Base-by-base conservation (phyloP, 2,888 invertebrate species). In the Plusia festucae region DNA sequence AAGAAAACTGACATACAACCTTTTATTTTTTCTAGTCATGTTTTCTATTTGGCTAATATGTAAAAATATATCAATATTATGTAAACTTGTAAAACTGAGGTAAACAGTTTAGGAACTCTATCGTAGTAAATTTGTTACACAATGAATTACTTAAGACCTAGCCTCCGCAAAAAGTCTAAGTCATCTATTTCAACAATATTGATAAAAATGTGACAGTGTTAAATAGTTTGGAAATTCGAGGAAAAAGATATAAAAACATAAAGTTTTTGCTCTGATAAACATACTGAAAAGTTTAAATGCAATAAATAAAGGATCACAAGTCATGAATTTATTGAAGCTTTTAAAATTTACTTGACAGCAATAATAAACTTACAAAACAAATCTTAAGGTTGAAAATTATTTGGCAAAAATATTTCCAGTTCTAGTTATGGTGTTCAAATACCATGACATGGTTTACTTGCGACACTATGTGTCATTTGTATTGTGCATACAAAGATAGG, bases 381-480 rank as follows among this genome's bases (percentile, higher is more conserved):
- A 0, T 0, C 2, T 34, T 68, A 70, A 46, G 18, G 60, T 27
- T 44, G 11, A 73, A 69, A 75, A 58, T 68, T 27, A 51, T 0
- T 24, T 55, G 30, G 6, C 16, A 24, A 5, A 9, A 51, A 53
- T 30, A 24, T 40, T 61, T 52, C 62, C 76, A 81, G 81, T 81
- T 75, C 85, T 84, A 76, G 79, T 83, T 77, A 75, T 80, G 78
- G 77, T 81, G 83, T 68, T 69, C 79, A 83, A 55, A 7, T 79
- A 83, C 82, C 83, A 81, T 85, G 76, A 80, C 82, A 81, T 84
- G 78, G 74, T 74, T 82, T 79, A 74, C 79, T 86, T 81, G 66
- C 81, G 44, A 68, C 81, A 81, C 57, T 40, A 20, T 58, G 40
- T 66, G 75, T 75, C 73, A 72, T 80, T 74, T 75, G 74, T 65